A percentile compares a stretch with the other conserved stretches of the same genome.
Conservation (phyloP, 2,113 vertebrate genomes). For the Caranx ignobilis region DNA sequence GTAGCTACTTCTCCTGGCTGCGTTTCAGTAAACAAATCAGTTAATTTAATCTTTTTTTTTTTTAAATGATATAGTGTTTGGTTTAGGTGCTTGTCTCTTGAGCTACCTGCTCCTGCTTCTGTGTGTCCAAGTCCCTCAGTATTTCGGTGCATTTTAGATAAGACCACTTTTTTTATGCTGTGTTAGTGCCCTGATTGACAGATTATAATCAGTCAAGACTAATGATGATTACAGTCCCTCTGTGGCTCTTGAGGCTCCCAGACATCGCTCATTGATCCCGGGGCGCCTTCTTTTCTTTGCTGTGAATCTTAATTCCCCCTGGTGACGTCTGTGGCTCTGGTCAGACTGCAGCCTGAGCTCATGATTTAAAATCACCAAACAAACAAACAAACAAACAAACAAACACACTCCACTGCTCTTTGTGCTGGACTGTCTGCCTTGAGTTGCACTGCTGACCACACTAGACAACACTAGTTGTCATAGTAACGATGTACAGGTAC, state of each 20-base stretch:
- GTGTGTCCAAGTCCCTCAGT: neutral
- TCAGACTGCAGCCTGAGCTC: neutral
- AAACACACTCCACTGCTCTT: neutral
- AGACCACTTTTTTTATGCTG: neutral
- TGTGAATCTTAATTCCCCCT: slow-evolving; percentile 24
- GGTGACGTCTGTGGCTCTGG: neutral
- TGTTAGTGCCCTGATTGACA: neutral
- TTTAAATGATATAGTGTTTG: neutral
- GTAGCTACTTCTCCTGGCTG: slow-evolving; percentile 7
- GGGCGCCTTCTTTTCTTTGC: neutral
- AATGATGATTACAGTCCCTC: slow-evolving; percentile 31
- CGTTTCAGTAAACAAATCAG: slow-evolving; percentile 24
- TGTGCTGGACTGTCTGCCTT: neutral
- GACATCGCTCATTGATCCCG: slow-evolving; percentile 25
- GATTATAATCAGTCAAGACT: slow-evolving; percentile 9
- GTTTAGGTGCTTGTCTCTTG: no score
- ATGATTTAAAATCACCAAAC: neutral
- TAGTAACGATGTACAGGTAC: slow-evolving; percentile 36
- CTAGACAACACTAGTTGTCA: slow-evolving; percentile 40
- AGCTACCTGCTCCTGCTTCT: no score
- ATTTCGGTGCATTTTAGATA: neutral
- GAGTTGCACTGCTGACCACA: slow-evolving; percentile 1
- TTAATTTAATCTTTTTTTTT: neutral
- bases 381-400: neutral
- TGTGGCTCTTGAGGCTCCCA: slow-evolving; percentile 23